These are phyloP conservation scores for Capromys pilorides DNA, from an alignment of 2,797 vertebrate species.

Conservation along the genomic window DNA sequence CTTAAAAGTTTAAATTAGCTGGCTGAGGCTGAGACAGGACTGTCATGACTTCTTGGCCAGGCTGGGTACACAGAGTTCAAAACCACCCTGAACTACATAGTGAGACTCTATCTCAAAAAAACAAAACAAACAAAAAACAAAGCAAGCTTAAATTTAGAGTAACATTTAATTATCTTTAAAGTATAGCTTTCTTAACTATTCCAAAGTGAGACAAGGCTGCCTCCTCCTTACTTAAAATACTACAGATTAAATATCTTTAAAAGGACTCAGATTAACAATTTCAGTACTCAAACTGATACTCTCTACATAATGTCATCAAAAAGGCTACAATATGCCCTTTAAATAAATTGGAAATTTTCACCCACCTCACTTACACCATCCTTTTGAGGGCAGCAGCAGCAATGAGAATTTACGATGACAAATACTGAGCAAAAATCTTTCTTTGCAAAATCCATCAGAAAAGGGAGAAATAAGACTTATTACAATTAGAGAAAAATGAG, in stretches of 20 bases:
- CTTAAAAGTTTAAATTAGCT: neutral
- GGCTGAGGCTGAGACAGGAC: neutral
- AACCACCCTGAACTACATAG: neutral
- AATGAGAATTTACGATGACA: conserved; percentile 88
- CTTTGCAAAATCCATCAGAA: conserved; percentile 88
- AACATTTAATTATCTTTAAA: conserved; percentile 53
- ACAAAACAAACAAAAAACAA: neutral
- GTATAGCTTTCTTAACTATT: conserved; percentile 48
- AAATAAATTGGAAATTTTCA: conserved; percentile 67
- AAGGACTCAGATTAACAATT: conserved; percentile 61
- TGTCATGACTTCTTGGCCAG: neutral
- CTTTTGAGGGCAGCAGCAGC: conserved; percentile 86
- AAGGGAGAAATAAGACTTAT: conserved; percentile 62
- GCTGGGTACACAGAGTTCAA: neutral
- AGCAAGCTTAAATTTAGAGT: neutral
- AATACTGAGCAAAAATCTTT: conserved; percentile 88
- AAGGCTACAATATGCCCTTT: conserved; percentile 42
- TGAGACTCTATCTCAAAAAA: neutral
- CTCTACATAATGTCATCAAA: conserved; percentile 21
- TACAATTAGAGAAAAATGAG: conserved; percentile 47
- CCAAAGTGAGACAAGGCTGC: conserved; percentile 50
- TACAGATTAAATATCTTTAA: conserved; percentile 50
- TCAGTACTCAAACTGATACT: conserved; percentile 42
- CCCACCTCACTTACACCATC: conserved; percentile 87
- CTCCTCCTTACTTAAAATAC: conserved; percentile 44